A percentile compares a stretch with the other conserved stretches of the same genome.
phyloP scores from a whole-genome alignment of 2,888 invertebrate species.

The Gordius sp. region DNA sequence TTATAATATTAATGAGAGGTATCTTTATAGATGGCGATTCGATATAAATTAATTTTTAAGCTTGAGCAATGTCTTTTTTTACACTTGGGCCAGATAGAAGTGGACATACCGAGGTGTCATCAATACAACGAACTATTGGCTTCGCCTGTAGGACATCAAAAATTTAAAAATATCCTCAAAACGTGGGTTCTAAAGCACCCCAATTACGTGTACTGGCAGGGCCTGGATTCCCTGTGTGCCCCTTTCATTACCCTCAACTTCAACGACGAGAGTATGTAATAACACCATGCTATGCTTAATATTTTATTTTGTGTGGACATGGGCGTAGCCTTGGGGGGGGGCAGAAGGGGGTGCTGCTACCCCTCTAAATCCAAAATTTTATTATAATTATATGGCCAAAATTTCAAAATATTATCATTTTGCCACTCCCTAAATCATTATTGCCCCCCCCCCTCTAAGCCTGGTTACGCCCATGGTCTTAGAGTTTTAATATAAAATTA shows the following conservation, averaged over 20 bases:
- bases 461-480: no score
- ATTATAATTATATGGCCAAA: background rate
- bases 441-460: conserved; percentile 8
- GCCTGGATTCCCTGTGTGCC: conserved; percentile 80
- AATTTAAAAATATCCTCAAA: conserved; percentile 67
- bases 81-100: conserved; percentile 79
- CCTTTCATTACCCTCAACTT: conserved; percentile 88
- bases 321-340: no score
- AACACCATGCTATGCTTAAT: background rate
- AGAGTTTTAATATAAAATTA: no score
- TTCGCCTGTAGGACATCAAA: conserved; percentile 64
- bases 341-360: no score
- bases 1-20: no score
- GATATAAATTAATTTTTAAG: no score
- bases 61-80: no score
- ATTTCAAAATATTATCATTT: no score
- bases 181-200: conserved; percentile 82
- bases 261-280: conserved; percentile 57
- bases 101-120: conserved; percentile 93
- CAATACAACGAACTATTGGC: conserved; percentile 88
- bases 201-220: conserved; percentile 97
- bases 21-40: no score
- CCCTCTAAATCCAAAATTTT: no score
- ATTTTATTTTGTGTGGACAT: conserved; percentile 15
- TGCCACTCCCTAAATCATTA: background rate